Base-by-base conservation (phyloP, 2,797 vertebrate genomes). In the Enteromius argenteus region DNA sequence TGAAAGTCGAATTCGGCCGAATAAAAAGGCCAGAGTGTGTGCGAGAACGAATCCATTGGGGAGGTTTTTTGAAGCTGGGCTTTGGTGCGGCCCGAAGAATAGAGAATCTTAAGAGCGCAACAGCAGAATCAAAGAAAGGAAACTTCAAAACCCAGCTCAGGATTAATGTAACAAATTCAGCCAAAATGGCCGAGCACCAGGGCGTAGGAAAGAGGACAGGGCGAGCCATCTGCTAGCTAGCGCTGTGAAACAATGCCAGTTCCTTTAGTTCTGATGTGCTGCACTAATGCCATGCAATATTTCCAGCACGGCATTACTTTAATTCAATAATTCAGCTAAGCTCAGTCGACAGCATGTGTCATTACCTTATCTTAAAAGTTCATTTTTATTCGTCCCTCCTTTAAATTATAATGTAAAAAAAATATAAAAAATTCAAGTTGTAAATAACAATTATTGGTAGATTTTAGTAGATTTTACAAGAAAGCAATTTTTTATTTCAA, bases 21-120 rank as follows among this genome's bases (percentile, higher is more conserved):
- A 85, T 90, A 88, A 88, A 92, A 89, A 84, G 84, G 60, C 42
- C 75, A 37, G 56, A 87, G 86, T 69, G 68, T 89, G 49, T 86
- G 80, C 85, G 69, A 88, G 82, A 37, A 87, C 78, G 86, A 90
- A 89, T 80, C 88, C 85, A 87, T 91, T 88, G 87, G 80, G 81
- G 87, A 85, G 69, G 60, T 89, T 78, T 89, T 90, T 89, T 89
- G 83, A 91, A 91, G 90, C 39, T 67, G 60, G 85, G 84, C 84
- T 86, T 92, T 91, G 71, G 67, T 19, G 85, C 86, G 90, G 86
- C 77, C 42, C 79, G 66, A 69, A 73, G 64, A 73, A 51, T 67
- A 76, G 69, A 82, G 68, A 77, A 67, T 79, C 76, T 74, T 78
- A 66, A 91, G 66, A 71, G 71, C 21, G 42, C 84, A 71, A 88